Conservation (phyloP, 2,113 vertebrate species). For the Quiscalus mexicanus region DNA sequence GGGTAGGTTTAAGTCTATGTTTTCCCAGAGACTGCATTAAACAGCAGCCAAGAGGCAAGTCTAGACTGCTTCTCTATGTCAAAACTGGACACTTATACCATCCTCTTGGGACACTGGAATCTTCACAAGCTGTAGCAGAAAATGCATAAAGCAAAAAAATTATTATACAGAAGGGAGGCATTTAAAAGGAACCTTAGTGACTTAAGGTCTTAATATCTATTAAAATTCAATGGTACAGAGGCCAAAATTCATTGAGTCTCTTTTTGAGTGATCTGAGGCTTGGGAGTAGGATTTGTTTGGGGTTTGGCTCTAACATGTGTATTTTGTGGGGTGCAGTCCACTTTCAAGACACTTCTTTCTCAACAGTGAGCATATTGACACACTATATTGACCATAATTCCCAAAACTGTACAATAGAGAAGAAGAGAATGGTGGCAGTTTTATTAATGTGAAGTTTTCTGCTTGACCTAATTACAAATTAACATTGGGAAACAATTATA, state of each 20-base stretch:
- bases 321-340: not conserved
- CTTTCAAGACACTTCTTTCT: not conserved
- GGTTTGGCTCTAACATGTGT: not conserved
- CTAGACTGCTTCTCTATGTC: not conserved
- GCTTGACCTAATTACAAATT: not conserved
- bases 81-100: not conserved
- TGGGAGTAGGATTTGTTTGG: not conserved
- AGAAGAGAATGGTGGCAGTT: not conserved
- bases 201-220: not conserved
- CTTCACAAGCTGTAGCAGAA: not conserved
- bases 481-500: not conserved
- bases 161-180: not conserved
- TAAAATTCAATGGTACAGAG: not conserved
- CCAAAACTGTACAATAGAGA: not conserved
- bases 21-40: not conserved
- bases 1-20: not conserved
- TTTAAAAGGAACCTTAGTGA: not conserved
- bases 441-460: not conserved
- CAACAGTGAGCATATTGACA: not conserved
- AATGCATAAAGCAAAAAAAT: not conserved
- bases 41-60: not conserved
- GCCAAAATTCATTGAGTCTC: not conserved
- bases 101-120: not conserved
- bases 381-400: not conserved
- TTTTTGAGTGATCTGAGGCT: not conserved